Conservation (phyloP, 1,140 invertebrate species). For the Ostrea edulis region DNA sequence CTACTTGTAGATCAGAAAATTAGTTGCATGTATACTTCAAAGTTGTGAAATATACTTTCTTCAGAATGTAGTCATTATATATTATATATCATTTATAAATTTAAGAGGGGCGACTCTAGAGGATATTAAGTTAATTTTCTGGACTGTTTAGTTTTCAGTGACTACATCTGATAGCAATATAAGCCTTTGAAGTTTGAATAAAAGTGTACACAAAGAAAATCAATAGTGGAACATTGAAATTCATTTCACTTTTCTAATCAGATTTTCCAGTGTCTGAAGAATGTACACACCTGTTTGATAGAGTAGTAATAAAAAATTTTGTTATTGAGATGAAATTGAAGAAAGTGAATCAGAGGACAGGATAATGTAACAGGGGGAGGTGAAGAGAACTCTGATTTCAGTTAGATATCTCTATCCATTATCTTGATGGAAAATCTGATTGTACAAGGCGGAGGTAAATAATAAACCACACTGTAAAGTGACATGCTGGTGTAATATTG, state of each 20-base stretch:
- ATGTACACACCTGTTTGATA: neutral
- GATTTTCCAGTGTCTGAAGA: neutral
- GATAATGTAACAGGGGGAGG: neutral
- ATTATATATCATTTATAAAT: neutral
- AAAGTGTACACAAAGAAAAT: neutral
- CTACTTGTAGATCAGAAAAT: too few relatives aligned
- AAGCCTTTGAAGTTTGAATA: neutral
- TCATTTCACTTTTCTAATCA: neutral
- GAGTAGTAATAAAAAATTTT: neutral
- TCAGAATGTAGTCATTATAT: neutral
- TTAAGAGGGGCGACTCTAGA: neutral
- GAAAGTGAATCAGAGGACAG: neutral
- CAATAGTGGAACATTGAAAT: neutral
- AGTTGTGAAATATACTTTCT: too few relatives aligned
- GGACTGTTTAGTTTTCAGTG: neutral
- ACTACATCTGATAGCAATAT: neutral
- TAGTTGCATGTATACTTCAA: too few relatives aligned
- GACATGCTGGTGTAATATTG: neutral
- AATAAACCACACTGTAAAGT: neutral
- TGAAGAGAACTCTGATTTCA: neutral
- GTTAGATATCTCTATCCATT: neutral
- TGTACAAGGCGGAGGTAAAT: neutral
- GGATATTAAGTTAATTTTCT: neutral
- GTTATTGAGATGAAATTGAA: neutral
- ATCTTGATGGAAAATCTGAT: neutral